These are phyloP conservation scores for Thysanoteuthis rhombus DNA, from an alignment of 2,888 invertebrate genomes.

Conservation along the genomic window DNA sequence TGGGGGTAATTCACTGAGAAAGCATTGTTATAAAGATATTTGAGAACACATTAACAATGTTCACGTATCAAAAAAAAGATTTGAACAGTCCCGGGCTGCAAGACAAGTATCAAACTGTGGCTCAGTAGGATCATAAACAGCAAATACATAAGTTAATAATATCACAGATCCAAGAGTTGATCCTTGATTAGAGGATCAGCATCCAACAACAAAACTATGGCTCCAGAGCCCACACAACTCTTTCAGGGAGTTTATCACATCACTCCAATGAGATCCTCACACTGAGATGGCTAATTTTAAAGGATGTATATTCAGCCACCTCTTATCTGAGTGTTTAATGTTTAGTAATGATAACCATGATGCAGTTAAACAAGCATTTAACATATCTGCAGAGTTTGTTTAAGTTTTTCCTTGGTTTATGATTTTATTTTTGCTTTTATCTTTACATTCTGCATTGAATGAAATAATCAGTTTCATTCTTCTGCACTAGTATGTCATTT, in stretches of 20 bases:
- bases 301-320: not conserved
- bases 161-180: not conserved
- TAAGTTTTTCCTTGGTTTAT: not conserved
- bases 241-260: not conserved
- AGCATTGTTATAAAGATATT: not conserved
- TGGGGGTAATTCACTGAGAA: not conserved
- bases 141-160: not conserved
- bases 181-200: not conserved
- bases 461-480: not conserved
- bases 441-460: not conserved
- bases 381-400: not conserved
- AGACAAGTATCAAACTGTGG: not conserved
- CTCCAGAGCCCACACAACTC: not conserved
- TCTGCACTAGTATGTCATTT: not conserved
- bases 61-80: not conserved
- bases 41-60: not conserved
- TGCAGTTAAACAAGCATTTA: not conserved
- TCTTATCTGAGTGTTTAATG: not conserved
- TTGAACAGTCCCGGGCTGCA: not conserved
- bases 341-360: too few species aligned
- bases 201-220: not conserved
- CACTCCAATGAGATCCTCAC: not conserved
- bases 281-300: not conserved
- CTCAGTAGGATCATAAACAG: not conserved
- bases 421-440: not conserved